Evolutionary conservation across 2,888 invertebrate species (phyloP).

Genomic region (Fragum whitleyi): DNA sequence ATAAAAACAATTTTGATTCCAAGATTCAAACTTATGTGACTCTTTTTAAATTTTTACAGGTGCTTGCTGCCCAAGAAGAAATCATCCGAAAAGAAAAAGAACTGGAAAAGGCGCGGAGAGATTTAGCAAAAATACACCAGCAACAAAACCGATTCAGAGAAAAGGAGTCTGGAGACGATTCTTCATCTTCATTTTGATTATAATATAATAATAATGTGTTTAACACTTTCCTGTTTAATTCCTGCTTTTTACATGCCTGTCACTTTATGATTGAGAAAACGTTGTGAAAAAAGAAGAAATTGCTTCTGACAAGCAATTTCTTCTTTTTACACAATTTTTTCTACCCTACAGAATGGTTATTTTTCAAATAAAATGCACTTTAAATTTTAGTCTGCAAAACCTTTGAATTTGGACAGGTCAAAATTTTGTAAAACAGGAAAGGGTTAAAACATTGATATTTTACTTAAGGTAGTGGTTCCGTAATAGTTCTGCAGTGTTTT

Average conservation of each 20-base stretch:
- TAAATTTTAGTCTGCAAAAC: too few relatives aligned
- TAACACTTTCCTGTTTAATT: background rate
- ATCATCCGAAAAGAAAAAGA: constrained; percentile 97
- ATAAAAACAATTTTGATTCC: too few relatives aligned
- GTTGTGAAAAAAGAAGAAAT: too few relatives aligned
- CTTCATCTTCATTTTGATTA: constrained; percentile 73
- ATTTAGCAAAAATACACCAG: constrained; percentile 95
- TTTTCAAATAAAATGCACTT: too few relatives aligned
- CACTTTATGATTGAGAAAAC: background rate
- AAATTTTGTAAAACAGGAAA: too few relatives aligned
- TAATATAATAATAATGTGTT: background rate
- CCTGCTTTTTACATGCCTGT: background rate
- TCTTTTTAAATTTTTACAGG: constrained; percentile 67
- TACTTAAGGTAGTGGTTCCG: too few relatives aligned
- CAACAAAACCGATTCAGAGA: constrained; percentile 94
- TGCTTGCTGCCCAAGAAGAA: constrained; percentile 86
- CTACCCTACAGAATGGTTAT: too few relatives aligned
- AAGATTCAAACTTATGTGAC: too few relatives aligned
- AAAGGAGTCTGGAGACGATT: constrained; percentile 71
- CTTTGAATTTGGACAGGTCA: too few relatives aligned
- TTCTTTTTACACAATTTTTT: background rate
- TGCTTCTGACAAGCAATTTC: background rate
- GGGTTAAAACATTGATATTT: too few relatives aligned
- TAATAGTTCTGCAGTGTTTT: too few relatives aligned
- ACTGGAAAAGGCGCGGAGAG: constrained; percentile 95